Evolutionary conservation across 2,888 invertebrate genomes (phyloP).

Genomic region (Strigamia maritima): DNA sequence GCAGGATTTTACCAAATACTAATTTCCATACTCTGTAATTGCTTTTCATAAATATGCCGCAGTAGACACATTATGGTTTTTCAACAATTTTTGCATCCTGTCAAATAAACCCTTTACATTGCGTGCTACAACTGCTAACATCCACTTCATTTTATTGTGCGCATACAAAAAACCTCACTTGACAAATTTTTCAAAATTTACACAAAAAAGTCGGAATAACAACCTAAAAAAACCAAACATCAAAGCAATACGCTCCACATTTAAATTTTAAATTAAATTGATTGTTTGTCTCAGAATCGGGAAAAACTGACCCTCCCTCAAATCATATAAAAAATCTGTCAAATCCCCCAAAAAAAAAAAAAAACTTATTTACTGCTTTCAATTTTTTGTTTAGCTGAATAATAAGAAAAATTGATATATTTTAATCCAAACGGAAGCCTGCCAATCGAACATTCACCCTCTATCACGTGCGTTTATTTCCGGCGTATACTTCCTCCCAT

Average conservation of each 20-base stretch:
- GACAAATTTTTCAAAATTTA: neutral
- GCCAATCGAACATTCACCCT: conserved; percentile 22
- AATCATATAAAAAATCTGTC: neutral
- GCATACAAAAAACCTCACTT: neutral
- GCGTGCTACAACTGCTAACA: neutral
- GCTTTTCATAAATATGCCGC: neutral
- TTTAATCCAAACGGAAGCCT: neutral
- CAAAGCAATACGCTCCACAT: neutral
- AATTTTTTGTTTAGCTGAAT: neutral
- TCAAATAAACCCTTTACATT: neutral
- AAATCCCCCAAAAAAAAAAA: neutral
- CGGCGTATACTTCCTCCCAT: conserved; percentile 17
- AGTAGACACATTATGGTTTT: neutral
- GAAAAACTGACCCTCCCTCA: neutral
- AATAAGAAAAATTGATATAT: conserved; percentile 4
- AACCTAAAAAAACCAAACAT: neutral
- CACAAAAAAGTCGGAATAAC: neutral
- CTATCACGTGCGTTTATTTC: neutral
- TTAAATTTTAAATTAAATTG: neutral
- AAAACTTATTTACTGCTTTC: neutral
- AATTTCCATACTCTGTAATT: too few species aligned
- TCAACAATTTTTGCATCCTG: neutral
- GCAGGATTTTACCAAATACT: too few species aligned
- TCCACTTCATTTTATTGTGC: neutral
- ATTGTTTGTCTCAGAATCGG: neutral